Conservation (phyloP, 2,113 vertebrate species). For the Calyptomena viridis region DNA sequence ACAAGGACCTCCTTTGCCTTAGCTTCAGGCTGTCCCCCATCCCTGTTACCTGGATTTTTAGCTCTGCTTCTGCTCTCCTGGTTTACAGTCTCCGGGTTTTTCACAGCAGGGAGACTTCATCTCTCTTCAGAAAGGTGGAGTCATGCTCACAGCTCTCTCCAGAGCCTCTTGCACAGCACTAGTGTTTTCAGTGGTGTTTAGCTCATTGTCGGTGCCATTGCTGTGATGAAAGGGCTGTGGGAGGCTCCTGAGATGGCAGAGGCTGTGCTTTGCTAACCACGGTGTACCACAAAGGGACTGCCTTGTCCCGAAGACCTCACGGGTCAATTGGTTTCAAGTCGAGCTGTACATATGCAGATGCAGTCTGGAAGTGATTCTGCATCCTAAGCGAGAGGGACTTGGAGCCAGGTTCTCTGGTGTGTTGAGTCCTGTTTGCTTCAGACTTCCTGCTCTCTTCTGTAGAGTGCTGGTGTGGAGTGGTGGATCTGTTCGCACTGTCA, state of each 20-base stretch:
- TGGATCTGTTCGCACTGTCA: background rate
- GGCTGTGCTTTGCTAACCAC: background rate
- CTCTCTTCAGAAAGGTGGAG: background rate
- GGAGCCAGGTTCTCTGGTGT: background rate
- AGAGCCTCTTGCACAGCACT: background rate
- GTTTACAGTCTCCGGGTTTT: background rate
- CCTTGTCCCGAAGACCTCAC: background rate
- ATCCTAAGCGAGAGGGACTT: background rate
- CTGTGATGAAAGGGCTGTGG: background rate
- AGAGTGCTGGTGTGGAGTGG: fast-evolving
- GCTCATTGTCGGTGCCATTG: background rate
- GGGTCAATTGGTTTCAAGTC: background rate
- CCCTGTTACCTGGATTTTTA: background rate
- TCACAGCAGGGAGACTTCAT: background rate
- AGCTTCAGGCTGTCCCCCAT: background rate
- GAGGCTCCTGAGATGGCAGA: background rate
- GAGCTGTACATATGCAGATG: fast-evolving
- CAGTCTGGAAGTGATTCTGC: background rate
- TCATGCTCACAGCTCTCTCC: background rate
- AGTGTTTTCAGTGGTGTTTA: background rate
- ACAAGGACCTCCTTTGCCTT: background rate
- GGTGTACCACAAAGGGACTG: background rate
- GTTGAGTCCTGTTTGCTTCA: background rate
- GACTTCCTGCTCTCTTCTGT: fast-evolving
- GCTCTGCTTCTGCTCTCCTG: background rate